Evolutionary conservation across 2,888 invertebrate species (phyloP), one percentile per base, ranked within the genome.

Genomic region (Pollenia angustigena): DNA sequence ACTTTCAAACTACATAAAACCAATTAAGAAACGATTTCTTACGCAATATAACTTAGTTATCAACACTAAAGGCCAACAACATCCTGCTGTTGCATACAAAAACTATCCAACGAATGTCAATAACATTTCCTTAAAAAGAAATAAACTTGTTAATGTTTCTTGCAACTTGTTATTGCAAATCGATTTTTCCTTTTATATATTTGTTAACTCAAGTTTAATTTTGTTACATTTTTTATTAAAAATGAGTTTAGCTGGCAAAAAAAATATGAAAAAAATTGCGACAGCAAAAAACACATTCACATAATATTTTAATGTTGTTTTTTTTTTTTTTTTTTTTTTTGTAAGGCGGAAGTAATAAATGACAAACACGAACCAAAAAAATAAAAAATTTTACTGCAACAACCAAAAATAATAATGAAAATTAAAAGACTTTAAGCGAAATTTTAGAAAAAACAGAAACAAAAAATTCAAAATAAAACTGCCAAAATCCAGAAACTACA

Each of bases 271-370:
- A 32, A 4, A 72, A n/a, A 56, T 40, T 46, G 50, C 42, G 32
- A 44, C 44, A 71, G 18, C 18, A 66, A 60, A 32, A 32, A 32
- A 32, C 52, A 52, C 32, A 72, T 81, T 72, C 46, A 81, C 81
- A 74, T 32, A 62, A 60, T 66, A 56, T 50, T 74, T 66, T 71
- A 69, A 78, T 46, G 76, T 74, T 69, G 14, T 44, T 32, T n/a
- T n/a, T n/a, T 32, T 4, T 1, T 54, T 54, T 12, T 23, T 56
- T 50, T n/a, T 1, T 58, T 78, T 48, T 52, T 62, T 54, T 23
- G 9, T 9, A 71, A 72, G 64, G 86, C 86, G 86, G 86, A 86
- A 86, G 83, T 80, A 71, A 75, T 83, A 80, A 86, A 83, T 83
- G 83, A 64, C 86, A 86, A 71, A 58, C 79, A 86, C 69, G 64